Evolutionary conservation across 2,113 vertebrate genomes (phyloP), one percentile per base, ranked within the genome.

Genomic region (Melospiza georgiana): DNA sequence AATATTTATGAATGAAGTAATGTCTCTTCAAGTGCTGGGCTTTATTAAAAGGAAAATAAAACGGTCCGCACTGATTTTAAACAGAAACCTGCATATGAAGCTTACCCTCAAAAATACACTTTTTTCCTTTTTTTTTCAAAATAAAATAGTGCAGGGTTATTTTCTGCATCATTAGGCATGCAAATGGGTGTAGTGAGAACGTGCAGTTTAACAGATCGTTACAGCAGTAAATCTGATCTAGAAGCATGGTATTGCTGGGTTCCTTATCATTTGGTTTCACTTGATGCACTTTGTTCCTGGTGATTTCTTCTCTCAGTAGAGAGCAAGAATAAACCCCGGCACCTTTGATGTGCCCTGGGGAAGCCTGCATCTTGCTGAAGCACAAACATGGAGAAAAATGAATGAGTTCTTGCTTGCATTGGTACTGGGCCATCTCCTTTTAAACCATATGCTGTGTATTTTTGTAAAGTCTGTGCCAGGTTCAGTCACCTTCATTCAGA

Each of bases 1-100:
- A 87, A 87, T 95, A 93, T 97, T 97, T 97, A 94, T 97, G 96
- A 97, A 97, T 96, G 95, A 97, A 97, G 96, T 97, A 84, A 96
- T 95, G 96, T 96, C 95, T 96, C 91, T 95, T 73, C 78, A 66
- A 90, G 94, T 6, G 15, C 85, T 94, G 92, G 95, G 92, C 84
- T 87, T 91, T 94, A 87, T 93, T 84, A 85, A 84, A 96, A 97
- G 87, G 90, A 91, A 96, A 97, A 96, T 96, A 92, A 95, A 95
- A 93, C 94, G 4, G 8, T 66, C 83, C 41, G 1, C 2, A 2
- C 84, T 95, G 94, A 94, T 87, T 92, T 96, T 96, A 93, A 95
- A 78, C 96, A 96, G 95, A 89, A 94, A 73, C 77, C 62, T 92
- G 84, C 39, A 4, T 51, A 74, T 46, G 89, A 89, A 84, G 72